Conservation (phyloP, 1,140 invertebrate genomes). For the Drosophila simulans region DNA sequence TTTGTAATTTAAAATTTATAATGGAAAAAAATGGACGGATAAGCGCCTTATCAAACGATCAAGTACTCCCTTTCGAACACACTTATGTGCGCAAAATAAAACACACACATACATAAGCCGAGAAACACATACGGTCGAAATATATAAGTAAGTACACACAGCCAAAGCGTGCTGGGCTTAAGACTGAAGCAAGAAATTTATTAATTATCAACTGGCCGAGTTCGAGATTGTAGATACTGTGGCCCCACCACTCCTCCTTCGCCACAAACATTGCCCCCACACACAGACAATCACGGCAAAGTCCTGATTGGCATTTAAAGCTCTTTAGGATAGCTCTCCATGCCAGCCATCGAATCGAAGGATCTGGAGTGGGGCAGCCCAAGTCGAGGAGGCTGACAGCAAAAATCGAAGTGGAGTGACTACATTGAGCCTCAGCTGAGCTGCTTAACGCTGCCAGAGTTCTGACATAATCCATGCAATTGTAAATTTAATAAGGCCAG, state of each 20-base stretch:
- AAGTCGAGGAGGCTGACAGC: slow-evolving; percentile 50
- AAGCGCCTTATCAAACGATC: too few relatives aligned
- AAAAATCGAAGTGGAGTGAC: slow-evolving; percentile 78
- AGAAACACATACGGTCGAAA: slow-evolving; percentile 1
- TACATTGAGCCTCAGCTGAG: slow-evolving; percentile 78
- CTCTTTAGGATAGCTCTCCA: slow-evolving; percentile 68
- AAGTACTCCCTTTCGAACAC: not conserved
- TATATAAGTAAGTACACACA: slow-evolving; percentile 21
- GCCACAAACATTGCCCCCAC: slow-evolving; percentile 10
- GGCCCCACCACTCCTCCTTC: not conserved
- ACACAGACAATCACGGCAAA: slow-evolving; percentile 58
- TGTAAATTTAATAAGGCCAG: slow-evolving; percentile 78
- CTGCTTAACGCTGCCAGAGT: slow-evolving; percentile 74
- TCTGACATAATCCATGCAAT: slow-evolving; percentile 80
- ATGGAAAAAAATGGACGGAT: too few relatives aligned
- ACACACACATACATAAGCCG: slow-evolving; percentile 2
- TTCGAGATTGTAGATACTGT: slow-evolving; percentile 23
- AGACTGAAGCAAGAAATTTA: slow-evolving; percentile 63
- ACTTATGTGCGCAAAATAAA: not conserved
- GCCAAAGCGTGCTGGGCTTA: slow-evolving; percentile 26
- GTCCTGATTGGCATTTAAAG: slow-evolving; percentile 79
- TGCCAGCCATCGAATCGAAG: slow-evolving; percentile 25
- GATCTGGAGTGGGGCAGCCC: not conserved
- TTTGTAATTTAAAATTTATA: not conserved
- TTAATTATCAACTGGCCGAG: slow-evolving; percentile 70